Conservation (phyloP, 2,797 vertebrate genomes). For the Sardinella longiceps region DNA sequence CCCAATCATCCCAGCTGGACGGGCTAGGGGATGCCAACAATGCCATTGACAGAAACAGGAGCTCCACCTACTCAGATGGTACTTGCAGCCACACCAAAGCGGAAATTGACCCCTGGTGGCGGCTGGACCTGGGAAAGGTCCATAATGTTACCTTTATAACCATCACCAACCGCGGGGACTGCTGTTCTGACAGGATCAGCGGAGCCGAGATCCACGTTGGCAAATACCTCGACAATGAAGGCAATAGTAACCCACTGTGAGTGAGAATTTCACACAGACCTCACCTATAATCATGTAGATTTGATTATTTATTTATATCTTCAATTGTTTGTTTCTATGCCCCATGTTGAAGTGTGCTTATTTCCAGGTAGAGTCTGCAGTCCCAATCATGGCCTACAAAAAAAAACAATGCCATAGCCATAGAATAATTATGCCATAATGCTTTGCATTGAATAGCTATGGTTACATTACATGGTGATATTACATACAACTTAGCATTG, state of each 20-base stretch:
- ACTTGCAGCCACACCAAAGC: conserved; percentile 16
- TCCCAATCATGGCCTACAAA: not conserved
- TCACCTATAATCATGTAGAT: too few species aligned
- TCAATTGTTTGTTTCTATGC: not conserved
- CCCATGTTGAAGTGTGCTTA: not conserved
- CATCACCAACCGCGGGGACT: conserved; percentile 35
- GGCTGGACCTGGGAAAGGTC: conserved; percentile 19
- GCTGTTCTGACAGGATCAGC: conserved; percentile 5
- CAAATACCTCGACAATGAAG: conserved; percentile 25
- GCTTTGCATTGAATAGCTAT: not conserved
- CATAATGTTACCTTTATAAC: conserved; percentile 21
- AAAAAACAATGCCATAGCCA: too few species aligned
- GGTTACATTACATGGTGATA: too few species aligned
- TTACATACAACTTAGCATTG: too few species aligned
- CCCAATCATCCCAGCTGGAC: conserved; percentile 4
- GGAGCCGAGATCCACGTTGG: not conserved
- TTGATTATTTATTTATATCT: too few species aligned
- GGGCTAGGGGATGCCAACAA: not conserved
- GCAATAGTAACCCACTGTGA: conserved; percentile 23
- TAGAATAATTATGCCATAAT: not conserved
- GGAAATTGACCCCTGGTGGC: conserved; percentile 40
- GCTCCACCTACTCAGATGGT: not conserved
- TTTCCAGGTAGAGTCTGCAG: too few species aligned
- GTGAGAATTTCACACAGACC: not conserved
- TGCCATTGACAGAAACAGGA: conserved; percentile 45